Evolutionary conservation across 1,140 invertebrate genomes (phyloP), one percentile per base, ranked within the genome.

Genomic region (Metopolophium dirhodum): DNA sequence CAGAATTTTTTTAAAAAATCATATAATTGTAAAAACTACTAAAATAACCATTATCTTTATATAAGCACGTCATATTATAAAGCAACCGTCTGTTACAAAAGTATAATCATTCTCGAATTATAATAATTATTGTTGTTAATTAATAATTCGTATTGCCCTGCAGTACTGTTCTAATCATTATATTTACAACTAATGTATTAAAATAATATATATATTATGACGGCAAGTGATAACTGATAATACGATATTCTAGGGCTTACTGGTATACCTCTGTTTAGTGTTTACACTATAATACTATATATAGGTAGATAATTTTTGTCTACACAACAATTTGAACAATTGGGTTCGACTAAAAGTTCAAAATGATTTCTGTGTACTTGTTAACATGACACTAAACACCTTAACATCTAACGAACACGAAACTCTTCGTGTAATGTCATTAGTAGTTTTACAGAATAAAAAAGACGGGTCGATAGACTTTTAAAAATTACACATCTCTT

Each of bases 311-410:
- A 35, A 41, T 86, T 86, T 86, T 86, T 45, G 85, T 86, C 14
- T 47, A 47, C 11, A 30, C 45, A 8, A 41, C 22, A 37, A 88
- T 87, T 87, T 87, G 9, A 87, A 88, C 47, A 51, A 88, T n/a
- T 30, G 85, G n/a, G 49, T 35, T 14, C 87, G 4, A 89, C 18
- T 35, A 91, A 82, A 91, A 91, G 61, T 91, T 86, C 26, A 30
- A 7, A 85, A 30, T 88, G 14, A 68, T 91, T 91, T 82, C 22
- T 37, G 37, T 68, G 35, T 49, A 54, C 90, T 82, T 9, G 90
- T 91, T 51, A 91, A 91, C 68, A 91, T 82, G 90, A 37, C 90
- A 91, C 68, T 51, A 91, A 91, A 91, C 90, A 30, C 51, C 57
- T 30, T n/a, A 91, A 89, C 37, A 51, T 91, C 90, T 47, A 49